Evolutionary conservation across 2,888 invertebrate genomes (phyloP).

Genomic region (Hermaeophaga mercurialis): DNA sequence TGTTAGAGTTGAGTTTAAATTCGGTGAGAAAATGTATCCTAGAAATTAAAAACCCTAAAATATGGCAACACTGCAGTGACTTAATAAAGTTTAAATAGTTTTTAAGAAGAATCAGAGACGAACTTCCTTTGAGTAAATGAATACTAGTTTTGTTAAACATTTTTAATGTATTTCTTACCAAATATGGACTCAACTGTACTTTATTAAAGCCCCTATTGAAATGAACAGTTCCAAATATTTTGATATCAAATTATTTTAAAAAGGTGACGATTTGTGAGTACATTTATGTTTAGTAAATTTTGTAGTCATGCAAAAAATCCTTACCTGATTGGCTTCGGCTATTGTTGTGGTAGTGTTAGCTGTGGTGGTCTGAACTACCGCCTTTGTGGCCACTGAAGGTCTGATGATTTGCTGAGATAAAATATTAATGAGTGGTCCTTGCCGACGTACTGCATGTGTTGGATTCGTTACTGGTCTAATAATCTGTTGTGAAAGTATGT

Average conservation of each 20-base stretch:
- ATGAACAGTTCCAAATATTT: no score
- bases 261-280: not conserved
- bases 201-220: no score
- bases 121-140: no score
- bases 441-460: conserved; percentile 45
- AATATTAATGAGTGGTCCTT: conserved; percentile 54
- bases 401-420: conserved; percentile 55
- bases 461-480: conserved; percentile 53
- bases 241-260: not conserved
- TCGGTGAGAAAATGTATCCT: no score
- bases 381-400: conserved; percentile 38
- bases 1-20: no score
- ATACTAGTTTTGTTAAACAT: no score
- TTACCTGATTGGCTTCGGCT: conserved; percentile 46
- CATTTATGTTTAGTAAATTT: not conserved
- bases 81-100: no score
- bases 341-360: conserved; percentile 17
- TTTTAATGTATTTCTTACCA: no score
- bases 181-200: no score
- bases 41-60: no score
- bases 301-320: not conserved
- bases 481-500: conserved; percentile 62
- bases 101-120: no score
- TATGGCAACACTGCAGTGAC: no score
- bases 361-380: conserved; percentile 18